Evolutionary conservation across 2,888 invertebrate genomes (phyloP), one percentile per base, ranked within the genome.

Genomic region (Volucella zonaria): DNA sequence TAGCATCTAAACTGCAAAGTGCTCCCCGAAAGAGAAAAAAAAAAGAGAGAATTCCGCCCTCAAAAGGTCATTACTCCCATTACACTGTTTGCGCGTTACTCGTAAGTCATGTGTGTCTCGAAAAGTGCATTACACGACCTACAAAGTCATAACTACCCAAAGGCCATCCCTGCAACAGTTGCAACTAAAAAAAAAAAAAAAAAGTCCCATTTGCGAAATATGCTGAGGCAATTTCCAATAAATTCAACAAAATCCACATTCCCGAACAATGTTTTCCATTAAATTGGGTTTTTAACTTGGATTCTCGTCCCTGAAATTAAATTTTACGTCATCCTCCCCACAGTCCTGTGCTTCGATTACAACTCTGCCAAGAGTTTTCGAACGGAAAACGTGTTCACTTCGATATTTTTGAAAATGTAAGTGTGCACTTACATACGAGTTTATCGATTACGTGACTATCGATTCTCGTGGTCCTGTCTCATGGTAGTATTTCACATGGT

Each of bases 381-480:
- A 59, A 59, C 10, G 10, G 15, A 38, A 52, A 64, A 40, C 70
- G 70, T 64, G 64, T 66, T 74, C 68, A 56, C 68, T 70, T n/a
- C 42, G 47, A 79, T 82, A 74, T 74, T 78, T 71, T 61, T 52
- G 52, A 83, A 71, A 56, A 77, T 51, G 70, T 66, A 66, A 83
- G 74, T 83, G 75, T 80, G 80, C 75, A 80, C 80, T 83, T 80
- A 80, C 70, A 83, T 83, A 80, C 83, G 83, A 23, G 18, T 23
- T 2, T 23, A 23, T 23, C 18, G 18, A 80, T 83, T 80, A 80
- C 80, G 79, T 80, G 83, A 83, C 75, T 79, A 79, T 83, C 79
- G 58, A 79, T 68, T 68, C 58, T 67, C 67, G 31, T 62, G 56
- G 12, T 56, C 42, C 15, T 23, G 23, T 23, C 31, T 31, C 6